Percentiles rank a stretch among this genome's conserved stretches.
Evolutionary conservation across 2,113 vertebrate genomes (phyloP).

Genomic region (Cheirogaleus medius): DNA sequence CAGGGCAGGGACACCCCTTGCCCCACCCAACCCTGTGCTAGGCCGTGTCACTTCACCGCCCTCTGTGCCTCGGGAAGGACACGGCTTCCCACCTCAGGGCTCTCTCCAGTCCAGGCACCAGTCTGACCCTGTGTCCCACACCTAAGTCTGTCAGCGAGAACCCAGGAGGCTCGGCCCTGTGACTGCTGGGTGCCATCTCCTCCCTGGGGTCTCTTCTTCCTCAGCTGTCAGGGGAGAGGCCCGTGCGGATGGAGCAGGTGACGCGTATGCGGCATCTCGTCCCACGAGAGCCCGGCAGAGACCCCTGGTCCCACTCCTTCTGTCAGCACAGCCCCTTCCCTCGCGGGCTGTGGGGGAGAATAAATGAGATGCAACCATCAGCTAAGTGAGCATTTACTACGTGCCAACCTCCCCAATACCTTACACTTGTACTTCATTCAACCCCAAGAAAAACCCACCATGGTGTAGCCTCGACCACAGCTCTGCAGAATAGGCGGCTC

Average conservation of each 20-base stretch:
- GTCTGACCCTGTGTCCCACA: not conserved
- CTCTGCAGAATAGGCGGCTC: not conserved
- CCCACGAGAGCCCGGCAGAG: not conserved
- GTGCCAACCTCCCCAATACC: not conserved
- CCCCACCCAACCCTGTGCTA: not conserved
- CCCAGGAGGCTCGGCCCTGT: accelerated
- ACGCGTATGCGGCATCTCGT: not conserved
- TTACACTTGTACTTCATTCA: not conserved
- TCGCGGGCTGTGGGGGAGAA: not conserved
- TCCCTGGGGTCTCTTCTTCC: not conserved
- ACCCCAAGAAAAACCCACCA: not conserved
- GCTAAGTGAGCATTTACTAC: not conserved
- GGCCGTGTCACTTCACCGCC: too few relatives aligned
- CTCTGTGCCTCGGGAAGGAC: not conserved
- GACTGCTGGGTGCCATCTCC: too few relatives aligned
- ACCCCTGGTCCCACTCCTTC: not conserved
- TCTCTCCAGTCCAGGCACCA: not conserved
- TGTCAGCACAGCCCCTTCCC: not conserved
- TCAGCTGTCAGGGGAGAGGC: not conserved
- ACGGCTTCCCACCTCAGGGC: not conserved
- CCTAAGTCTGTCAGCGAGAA: not conserved
- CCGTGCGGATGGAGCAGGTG: not conserved
- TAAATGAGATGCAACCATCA: not conserved
- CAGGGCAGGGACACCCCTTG: not conserved
- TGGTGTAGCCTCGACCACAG: too few relatives aligned